Evolutionary conservation across 2,888 invertebrate genomes (phyloP), one percentile per base, ranked within the genome.

Genomic region (Philereme vetulata): DNA sequence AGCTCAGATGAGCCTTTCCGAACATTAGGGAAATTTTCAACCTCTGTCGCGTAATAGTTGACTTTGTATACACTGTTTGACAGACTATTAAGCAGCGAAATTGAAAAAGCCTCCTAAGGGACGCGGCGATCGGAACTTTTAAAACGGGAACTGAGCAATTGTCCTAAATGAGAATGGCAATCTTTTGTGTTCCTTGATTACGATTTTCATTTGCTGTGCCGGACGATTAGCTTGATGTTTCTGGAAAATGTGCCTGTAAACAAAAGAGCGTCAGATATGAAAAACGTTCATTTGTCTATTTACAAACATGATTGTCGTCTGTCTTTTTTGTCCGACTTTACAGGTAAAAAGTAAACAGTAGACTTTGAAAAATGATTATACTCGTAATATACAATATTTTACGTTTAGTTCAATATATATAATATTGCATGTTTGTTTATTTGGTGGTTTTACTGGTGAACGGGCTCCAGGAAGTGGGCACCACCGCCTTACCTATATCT

Each of bases 1-100:
- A 80, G 75, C 75, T 67, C 10, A 53, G 67, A 67, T 73, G 70
- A 76, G 73, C 73, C 73, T 75, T 70, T 71, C 77, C 74, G 72
- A 32, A 58, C 56, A 55, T 60, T 55, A 52, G 43, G 57, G 57
- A 64, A 49, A 79, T 78, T 74, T 81, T 68, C 65, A 71, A 72
- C 67, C 68, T 65, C 72, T 61, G 64, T 73, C 72, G 49, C 51
- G 51, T 54, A 46, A 40, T 66, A 62, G 64, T 62, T 60, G 59
- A 62, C 59, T 62, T 35, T 59, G 61, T 65, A 67, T 64, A 64
- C 60, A 63, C 64, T 65, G 65, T 67, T 67, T 68, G 62, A 66
- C 64, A 66, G 66, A 70, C 66, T 65, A 66, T 67, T 67, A 65
- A 63, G 62, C 63, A 64, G 54, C 50, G 54, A 61, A 68, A 70